A percentile compares a stretch with the other conserved stretches of the same genome.
phyloP scores from a whole-genome alignment of 2,797 vertebrate genomes.

The Xenentodon cancila region DNA sequence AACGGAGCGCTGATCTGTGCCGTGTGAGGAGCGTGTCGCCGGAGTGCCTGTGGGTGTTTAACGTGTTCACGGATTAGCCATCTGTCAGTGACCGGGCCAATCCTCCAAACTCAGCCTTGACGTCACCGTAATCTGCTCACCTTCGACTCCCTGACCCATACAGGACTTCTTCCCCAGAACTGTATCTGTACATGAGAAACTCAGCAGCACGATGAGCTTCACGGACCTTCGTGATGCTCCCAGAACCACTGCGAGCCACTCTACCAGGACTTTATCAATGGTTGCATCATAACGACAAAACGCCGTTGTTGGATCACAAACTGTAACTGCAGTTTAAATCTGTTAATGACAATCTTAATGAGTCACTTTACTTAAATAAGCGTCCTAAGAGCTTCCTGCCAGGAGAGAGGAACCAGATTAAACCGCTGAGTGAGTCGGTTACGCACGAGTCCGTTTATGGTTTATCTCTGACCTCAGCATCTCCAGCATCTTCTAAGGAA shows the following conservation, averaged over 20 bases:
- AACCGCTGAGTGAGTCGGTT: neutral
- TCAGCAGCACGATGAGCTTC: too few species aligned
- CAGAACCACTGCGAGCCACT: too few species aligned
- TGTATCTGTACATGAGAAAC: neutral
- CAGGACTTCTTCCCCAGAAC: too few species aligned
- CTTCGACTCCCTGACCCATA: slow-evolving; percentile 45
- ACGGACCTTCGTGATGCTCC: too few species aligned
- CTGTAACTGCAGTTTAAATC: neutral
- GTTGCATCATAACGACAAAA: too few species aligned
- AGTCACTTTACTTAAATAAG: slow-evolving; percentile 17
- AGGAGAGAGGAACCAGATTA: slow-evolving; percentile 21
- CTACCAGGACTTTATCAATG: too few species aligned
- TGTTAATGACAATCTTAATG: neutral
- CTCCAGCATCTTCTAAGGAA: too few species aligned
- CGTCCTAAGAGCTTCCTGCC: slow-evolving; percentile 1
- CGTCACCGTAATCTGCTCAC: slow-evolving; percentile 77
- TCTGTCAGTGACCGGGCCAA: slow-evolving; percentile 57
- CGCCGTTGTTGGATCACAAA: neutral
- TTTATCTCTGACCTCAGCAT: too few species aligned
- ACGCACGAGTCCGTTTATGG: neutral
- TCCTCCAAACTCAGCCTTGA: slow-evolving; percentile 57
- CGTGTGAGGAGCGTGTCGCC: slow-evolving; percentile 23
- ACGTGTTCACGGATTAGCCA: slow-evolving; percentile 75
- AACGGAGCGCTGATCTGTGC: too few species aligned
- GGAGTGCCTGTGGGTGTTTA: slow-evolving; percentile 48